Conservation (phyloP, 1,140 invertebrate genomes). For the Aphelenchoides fujianensis region DNA sequence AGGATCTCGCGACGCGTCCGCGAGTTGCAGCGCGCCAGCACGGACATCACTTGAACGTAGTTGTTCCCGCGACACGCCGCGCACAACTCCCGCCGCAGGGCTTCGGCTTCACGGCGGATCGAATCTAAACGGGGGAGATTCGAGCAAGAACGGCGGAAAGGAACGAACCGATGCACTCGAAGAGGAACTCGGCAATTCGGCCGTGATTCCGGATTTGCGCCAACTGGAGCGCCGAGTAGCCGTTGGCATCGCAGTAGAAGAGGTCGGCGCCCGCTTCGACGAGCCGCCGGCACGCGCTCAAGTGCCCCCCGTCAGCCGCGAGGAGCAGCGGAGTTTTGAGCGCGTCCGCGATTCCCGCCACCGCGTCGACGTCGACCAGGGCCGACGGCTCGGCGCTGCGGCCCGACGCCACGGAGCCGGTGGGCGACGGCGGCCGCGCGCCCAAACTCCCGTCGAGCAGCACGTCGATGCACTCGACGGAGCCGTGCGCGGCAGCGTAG, state of each 20-base stretch:
- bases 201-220: constrained; percentile 73
- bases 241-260: constrained; percentile 69
- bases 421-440: background rate
- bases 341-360: constrained; percentile 23
- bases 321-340: constrained; percentile 75
- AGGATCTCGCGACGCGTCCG: constrained; percentile 28
- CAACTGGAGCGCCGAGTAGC: constrained; percentile 72
- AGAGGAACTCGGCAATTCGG: constrained; percentile 70
- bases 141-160: constrained; percentile 1
- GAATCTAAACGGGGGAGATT: constrained; percentile 39
- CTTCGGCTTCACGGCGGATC: constrained; percentile 34
- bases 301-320: constrained; percentile 75
- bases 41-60: constrained; percentile 23
- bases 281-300: constrained; percentile 71
- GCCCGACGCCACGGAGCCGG: background rate
- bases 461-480: constrained; percentile 30
- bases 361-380: constrained; percentile 37
- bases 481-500: constrained; percentile 34
- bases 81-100: constrained; percentile 36
- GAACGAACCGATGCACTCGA: constrained; percentile 69
- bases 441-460: constrained; percentile 33
- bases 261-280: constrained; percentile 72
- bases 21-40: constrained; percentile 30
- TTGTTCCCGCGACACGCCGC: constrained; percentile 48
- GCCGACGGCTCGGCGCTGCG: background rate